Evolutionary conservation across 2,113 vertebrate species (phyloP).

Genomic region (Tor tambroides): DNA sequence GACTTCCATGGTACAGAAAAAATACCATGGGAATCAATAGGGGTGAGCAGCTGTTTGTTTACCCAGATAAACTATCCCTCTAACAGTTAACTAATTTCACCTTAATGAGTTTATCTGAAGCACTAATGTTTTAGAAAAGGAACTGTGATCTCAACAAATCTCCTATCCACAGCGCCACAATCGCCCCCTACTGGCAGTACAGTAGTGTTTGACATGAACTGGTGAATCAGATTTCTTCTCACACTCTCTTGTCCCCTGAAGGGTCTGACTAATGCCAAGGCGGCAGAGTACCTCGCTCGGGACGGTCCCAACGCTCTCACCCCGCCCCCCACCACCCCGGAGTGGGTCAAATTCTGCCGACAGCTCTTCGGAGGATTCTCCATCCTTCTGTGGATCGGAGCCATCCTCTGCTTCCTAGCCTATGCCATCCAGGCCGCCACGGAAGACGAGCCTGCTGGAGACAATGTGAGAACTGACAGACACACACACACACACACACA

Average conservation of each 20-base stretch:
- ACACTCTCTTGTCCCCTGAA: slow-evolving; percentile 54
- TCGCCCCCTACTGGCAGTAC: background rate
- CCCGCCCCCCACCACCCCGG: slow-evolving; percentile 89
- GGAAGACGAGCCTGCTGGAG: slow-evolving; percentile 84
- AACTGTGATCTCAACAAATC: background rate
- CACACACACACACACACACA: accelerated
- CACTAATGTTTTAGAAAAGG: background rate
- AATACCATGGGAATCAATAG: too few relatives aligned
- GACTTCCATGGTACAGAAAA: too few relatives aligned
- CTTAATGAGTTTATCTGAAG: background rate
- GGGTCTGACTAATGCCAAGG: slow-evolving; percentile 90
- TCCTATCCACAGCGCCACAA: background rate
- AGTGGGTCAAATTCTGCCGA: slow-evolving; percentile 94
- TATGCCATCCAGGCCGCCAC: slow-evolving; percentile 90
- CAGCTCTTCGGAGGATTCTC: slow-evolving; percentile 94
- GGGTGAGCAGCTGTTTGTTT: too few relatives aligned
- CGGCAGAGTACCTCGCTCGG: slow-evolving; percentile 84
- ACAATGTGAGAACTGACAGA: slow-evolving; percentile 81
- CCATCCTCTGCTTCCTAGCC: slow-evolving; percentile 91
- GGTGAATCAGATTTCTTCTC: background rate
- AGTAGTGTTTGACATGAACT: background rate
- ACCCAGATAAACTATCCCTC: background rate
- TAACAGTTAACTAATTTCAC: background rate
- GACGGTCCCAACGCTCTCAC: slow-evolving; percentile 90
- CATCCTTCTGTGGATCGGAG: slow-evolving; percentile 90